Percentiles rank a stretch among this genome's conserved stretches.
Conservation (phyloP, 2,113 vertebrate genomes). For the Takifugu flavidus region DNA sequence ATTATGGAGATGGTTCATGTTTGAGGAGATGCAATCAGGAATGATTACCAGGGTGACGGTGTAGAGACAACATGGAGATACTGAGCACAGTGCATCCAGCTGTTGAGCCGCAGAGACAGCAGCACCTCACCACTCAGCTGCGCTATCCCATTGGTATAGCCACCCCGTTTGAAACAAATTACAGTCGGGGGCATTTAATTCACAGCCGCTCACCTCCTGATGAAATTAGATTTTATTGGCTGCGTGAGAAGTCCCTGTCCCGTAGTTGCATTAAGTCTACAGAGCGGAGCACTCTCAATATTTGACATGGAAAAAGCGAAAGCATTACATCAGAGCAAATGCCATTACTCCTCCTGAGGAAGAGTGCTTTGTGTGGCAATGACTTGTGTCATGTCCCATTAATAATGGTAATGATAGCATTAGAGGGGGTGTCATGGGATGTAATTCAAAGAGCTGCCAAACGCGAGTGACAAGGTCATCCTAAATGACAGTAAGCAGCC, state of each 20-base stretch:
- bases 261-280: constrained; percentile 11
- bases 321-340: constrained; percentile 46
- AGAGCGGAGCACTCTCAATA: constrained; percentile 20
- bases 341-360: constrained; percentile 51
- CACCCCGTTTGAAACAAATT: constrained; percentile 42
- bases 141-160: constrained; percentile 43
- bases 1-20: neutral
- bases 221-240: constrained; percentile 51
- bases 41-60: constrained; percentile 22
- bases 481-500: constrained; percentile 50
- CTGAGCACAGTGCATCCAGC: neutral
- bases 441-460: constrained; percentile 62
- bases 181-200: constrained; percentile 45
- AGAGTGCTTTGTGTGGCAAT: constrained; percentile 58
- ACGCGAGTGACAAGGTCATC: constrained; percentile 66
- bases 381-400: constrained; percentile 72
- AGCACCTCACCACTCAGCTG: constrained; percentile 51
- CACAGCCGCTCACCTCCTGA: constrained; percentile 31
- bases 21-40: constrained; percentile 27
- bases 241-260: constrained; percentile 18
- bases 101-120: constrained; percentile 15
- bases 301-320: constrained; percentile 44
- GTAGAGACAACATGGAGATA: no score
- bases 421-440: constrained; percentile 44
- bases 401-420: constrained; percentile 73